phyloP scores from a whole-genome alignment of 2,113 vertebrate species.

The Hypocryptadius cinnamomeus region DNA sequence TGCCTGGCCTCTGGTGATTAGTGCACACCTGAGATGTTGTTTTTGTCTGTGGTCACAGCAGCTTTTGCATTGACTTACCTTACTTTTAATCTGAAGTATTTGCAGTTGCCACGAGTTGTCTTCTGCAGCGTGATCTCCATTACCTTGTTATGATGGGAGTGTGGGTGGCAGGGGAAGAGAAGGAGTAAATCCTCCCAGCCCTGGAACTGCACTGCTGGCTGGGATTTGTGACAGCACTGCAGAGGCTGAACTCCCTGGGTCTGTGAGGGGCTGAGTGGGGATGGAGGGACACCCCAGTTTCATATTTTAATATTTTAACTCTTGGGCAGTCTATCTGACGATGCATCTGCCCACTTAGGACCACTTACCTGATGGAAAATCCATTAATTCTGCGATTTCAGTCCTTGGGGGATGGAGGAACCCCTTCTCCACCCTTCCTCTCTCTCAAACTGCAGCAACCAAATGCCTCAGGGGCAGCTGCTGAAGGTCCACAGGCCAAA shows the following conservation, averaged over 20 bases:
- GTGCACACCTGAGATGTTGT: neutral
- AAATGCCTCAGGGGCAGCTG: neutral
- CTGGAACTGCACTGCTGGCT: neutral
- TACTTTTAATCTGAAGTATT: neutral
- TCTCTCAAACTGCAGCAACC: neutral
- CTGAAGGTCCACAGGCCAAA: neutral
- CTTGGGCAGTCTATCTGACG: accelerated
- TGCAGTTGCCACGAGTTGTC: neutral
- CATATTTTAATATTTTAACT: neutral
- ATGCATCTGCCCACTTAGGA: accelerated
- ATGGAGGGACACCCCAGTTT: accelerated
- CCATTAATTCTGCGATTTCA: accelerated
- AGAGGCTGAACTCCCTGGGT: neutral
- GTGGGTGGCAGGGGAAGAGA: neutral
- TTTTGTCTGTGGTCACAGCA: neutral
- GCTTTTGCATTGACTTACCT: neutral
- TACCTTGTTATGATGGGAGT: neutral
- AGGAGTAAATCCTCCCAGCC: neutral
- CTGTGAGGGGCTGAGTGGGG: neutral
- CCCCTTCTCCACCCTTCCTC: neutral
- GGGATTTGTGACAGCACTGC: neutral
- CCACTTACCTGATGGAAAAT: accelerated
- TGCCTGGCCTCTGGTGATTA: neutral
- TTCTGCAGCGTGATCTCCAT: neutral
- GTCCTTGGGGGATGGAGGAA: accelerated